A percentile compares a stretch with the other conserved stretches of the same genome.
These are phyloP conservation scores for Phrixothrix hirtus DNA, from an alignment of 2,888 invertebrate genomes.

Conservation along the genomic window DNA sequence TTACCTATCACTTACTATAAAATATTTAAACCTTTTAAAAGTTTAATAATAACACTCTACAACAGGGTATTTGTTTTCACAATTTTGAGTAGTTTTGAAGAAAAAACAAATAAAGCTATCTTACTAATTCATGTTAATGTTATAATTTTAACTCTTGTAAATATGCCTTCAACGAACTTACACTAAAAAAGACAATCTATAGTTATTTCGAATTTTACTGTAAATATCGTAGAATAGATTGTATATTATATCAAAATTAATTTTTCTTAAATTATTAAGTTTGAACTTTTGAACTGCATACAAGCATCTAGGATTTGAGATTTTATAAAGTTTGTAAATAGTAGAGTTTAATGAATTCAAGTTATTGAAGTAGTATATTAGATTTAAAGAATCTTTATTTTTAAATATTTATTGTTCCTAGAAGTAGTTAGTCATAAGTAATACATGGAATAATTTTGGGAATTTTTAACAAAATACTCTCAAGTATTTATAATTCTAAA, in stretches of 20 bases:
- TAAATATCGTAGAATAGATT: slow-evolving; percentile 29
- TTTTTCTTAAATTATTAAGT: slow-evolving; percentile 36
- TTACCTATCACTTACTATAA: slow-evolving; percentile 6
- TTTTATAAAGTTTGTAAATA: slow-evolving; percentile 38
- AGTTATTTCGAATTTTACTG: slow-evolving; percentile 37
- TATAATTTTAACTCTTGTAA: slow-evolving; percentile 22
- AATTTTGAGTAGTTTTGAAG: neutral
- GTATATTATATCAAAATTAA: slow-evolving; percentile 34
- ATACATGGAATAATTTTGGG: slow-evolving; percentile 6
- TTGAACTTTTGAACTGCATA: slow-evolving; percentile 49
- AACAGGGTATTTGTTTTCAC: slow-evolving; percentile 37
- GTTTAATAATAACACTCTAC: slow-evolving; percentile 34
- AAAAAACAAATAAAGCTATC: neutral
- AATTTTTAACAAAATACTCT: too few species aligned
- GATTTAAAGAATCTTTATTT: slow-evolving; percentile 23
- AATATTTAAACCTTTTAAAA: slow-evolving; percentile 24
- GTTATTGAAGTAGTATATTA: slow-evolving; percentile 19
- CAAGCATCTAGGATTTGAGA: slow-evolving; percentile 54
- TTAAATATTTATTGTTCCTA: slow-evolving; percentile 25
- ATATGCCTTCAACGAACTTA: slow-evolving; percentile 44
- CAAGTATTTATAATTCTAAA: too few species aligned
- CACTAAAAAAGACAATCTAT: slow-evolving; percentile 47
- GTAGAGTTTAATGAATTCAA: slow-evolving; percentile 21
- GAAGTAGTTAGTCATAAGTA: slow-evolving; percentile 9
- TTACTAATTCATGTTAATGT: slow-evolving; percentile 3